phyloP scores from a whole-genome alignment of 2,888 invertebrate species.

The Deilephila elpenor region DNA sequence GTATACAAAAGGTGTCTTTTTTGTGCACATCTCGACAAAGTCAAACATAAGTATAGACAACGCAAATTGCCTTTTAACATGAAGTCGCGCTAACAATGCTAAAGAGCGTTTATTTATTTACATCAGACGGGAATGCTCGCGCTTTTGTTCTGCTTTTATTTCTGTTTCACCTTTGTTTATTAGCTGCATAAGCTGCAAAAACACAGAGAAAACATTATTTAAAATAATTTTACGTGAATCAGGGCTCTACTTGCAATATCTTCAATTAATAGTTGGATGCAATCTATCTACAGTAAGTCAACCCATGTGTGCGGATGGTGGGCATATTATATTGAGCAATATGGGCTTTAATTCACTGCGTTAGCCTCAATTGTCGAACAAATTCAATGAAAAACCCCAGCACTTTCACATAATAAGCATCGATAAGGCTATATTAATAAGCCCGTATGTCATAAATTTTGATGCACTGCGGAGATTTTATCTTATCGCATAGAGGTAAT shows the following conservation, averaged over 20 bases:
- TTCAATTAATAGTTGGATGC: too few relatives aligned
- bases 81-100: conserved; percentile 31
- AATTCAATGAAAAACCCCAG: too few relatives aligned
- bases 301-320: too few relatives aligned
- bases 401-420: conserved; percentile 32
- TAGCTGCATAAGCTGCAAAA: conserved; percentile 17
- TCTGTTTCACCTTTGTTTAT: conserved; percentile 21
- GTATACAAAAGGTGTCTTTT: conserved; percentile 5
- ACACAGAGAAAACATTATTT: neutral
- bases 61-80: conserved; percentile 35
- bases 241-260: too few relatives aligned
- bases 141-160: conserved; percentile 27
- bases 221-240: too few relatives aligned
- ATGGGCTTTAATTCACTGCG: too few relatives aligned
- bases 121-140: conserved; percentile 17
- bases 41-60: conserved; percentile 32
- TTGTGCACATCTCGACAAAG: conserved; percentile 20
- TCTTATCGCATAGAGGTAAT: conserved; percentile 49
- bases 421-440: conserved; percentile 52
- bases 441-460: conserved; percentile 40
- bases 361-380: too few relatives aligned
- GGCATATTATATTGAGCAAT: too few relatives aligned
- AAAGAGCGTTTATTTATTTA: conserved; percentile 32
- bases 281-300: too few relatives aligned
- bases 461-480: conserved; percentile 49